These are phyloP conservation scores for Gadopsis marmoratus DNA, from an alignment of 2,797 vertebrate genomes.

Conservation along the genomic window DNA sequence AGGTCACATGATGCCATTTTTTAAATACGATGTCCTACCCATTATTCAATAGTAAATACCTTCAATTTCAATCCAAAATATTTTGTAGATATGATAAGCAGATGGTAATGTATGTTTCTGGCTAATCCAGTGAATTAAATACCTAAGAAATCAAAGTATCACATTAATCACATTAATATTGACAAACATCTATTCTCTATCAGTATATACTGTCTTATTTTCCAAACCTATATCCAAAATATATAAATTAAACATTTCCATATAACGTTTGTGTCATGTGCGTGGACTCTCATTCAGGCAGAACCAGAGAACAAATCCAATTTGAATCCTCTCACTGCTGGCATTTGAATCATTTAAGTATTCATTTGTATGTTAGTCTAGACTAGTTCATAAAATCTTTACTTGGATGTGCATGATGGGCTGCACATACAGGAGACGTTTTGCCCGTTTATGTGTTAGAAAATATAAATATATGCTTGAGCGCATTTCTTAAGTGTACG, in stretches of 20 bases:
- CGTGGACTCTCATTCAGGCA: background rate
- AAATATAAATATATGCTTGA: slow-evolving; percentile 5
- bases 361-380: background rate
- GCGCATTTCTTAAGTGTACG: slow-evolving; percentile 1
- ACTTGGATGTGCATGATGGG: background rate
- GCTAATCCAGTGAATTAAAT: background rate
- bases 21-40: no score
- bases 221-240: background rate
- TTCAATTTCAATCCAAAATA: background rate
- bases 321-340: background rate
- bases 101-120: background rate
- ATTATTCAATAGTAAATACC: background rate
- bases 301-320: background rate
- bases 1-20: background rate
- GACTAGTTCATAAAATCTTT: background rate
- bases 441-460: background rate
- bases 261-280: background rate
- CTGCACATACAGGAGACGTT: background rate
- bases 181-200: background rate
- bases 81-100: background rate
- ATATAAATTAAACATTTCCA: background rate
- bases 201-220: background rate
- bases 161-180: no score
- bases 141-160: background rate
- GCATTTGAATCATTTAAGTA: background rate